Base-by-base conservation (phyloP, 2,888 invertebrate genomes). In the Rotaria socialis region DNA sequence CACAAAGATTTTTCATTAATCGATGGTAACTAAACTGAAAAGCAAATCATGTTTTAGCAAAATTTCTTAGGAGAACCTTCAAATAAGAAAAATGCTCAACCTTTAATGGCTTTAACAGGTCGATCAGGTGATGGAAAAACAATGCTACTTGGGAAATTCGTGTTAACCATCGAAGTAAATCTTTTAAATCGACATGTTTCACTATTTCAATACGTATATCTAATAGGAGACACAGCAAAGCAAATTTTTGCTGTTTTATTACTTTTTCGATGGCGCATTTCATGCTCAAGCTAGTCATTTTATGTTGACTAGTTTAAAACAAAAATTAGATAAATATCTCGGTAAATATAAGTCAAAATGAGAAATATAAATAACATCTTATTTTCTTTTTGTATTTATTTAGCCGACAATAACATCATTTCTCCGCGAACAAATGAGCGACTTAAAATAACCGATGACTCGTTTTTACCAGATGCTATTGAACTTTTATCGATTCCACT, bases 121-220 rank as follows among this genome's bases (percentile, higher is more conserved):
- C 24, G 14, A 47, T 19, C 80, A 24, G 80, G 80, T 11, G 80
- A 80, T n/a, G 80, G 80, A 47, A 80, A 80, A 47, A 47, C 80
- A 1, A 47, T 80, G n/a, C 47, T 80, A 80, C 43, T 80, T 43
- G 47, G 24, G 24, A 80, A 80, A 47, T 43, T 80, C 47, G 47
- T 47, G 3, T 47, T 80, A 80, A 24, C 47, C 14, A 10, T 80
- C 11, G 80, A 80, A 47, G 80, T 80, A 80, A 47, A 22, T 41
- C 3, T 24, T 0, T 5, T 14, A 24, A 43, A 24, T 8, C 0
- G 16, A 0, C 4, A 10, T 80, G 2, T 43, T 43, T 47, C 47
- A 47, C 2, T 80, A 24, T 47, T 3, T 47, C 14, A 24, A n/a
- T 43, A 47, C 47, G 24, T 80, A 24, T 43, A 47, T n/a, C 47